Percentiles rank a stretch among this genome's conserved stretches.
phyloP scores from a whole-genome alignment of 1,140 invertebrate species.

The Delia radicum region DNA sequence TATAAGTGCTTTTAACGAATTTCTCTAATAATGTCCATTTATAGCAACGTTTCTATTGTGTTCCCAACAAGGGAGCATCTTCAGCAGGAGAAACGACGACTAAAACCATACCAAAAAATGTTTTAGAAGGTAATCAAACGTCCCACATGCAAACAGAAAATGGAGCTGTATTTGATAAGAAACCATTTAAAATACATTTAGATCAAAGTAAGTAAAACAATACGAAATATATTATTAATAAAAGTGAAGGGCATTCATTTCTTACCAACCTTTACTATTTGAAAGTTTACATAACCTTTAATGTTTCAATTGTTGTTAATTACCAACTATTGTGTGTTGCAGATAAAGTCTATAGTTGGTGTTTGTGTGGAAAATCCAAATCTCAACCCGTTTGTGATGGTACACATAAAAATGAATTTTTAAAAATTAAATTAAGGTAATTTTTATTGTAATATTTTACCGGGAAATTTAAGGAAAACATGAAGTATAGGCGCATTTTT shows the following conservation, averaged over 20 bases:
- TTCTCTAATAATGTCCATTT: neutral
- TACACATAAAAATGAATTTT: constrained; percentile 75
- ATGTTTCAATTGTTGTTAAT: neutral
- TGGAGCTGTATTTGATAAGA: constrained; percentile 81
- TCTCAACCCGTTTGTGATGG: constrained; percentile 94
- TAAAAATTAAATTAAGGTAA: constrained; percentile 70
- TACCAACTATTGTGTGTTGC: constrained; percentile 25
- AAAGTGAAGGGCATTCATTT: constrained; percentile 7
- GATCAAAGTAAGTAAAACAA: constrained; percentile 59
- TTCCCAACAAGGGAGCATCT: constrained; percentile 24
- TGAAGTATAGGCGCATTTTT: too few relatives aligned
- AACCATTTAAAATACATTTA: constrained; percentile 80
- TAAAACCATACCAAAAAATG: constrained; percentile 66
- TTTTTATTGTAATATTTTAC: too few relatives aligned
- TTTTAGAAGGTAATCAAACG: constrained; percentile 61
- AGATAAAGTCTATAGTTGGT: constrained; percentile 91
- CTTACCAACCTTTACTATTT: neutral
- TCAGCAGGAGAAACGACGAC: too few relatives aligned
- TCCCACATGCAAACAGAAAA: constrained; percentile 64
- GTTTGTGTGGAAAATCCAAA: constrained; percentile 89
- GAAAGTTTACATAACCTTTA: constrained; percentile 46
- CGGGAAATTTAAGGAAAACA: too few relatives aligned
- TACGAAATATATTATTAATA: too few relatives aligned
- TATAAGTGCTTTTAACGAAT: neutral
- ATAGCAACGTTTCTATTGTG: constrained; percentile 37